Base-by-base conservation (phyloP, 2,888 invertebrate genomes). In the Coelopa pilipes region DNA sequence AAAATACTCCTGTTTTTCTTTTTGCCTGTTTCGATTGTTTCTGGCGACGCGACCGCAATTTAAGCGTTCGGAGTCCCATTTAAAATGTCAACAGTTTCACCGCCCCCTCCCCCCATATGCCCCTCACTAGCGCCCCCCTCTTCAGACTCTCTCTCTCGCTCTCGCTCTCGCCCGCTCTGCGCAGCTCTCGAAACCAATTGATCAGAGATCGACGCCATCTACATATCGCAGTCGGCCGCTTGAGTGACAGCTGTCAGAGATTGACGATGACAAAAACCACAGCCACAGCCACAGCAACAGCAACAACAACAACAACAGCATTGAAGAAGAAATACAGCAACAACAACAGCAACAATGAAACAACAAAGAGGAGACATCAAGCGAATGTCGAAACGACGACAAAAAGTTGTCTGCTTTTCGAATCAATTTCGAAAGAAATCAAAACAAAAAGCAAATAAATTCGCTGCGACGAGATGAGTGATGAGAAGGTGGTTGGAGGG, bases 161-260 rank as follows among this genome's bases (percentile, higher is more conserved):
- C 34, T 15, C 45, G 15, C 34, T 34, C 17, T 17, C 9, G 17
- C 46, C 15, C 45, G 3, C 19, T 65, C 65, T 34, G 34, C 34
- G 7, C 2, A 34, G 4, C 34, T 34, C 34, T 34, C 34, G 34
- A 34, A 34, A 34, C 34, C 34, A 34, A 34, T 34, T 34, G 34
- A 34, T 34, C 34, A 34, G 34, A 34, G 34, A 34, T 71, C 60
- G 65, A n/a, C 45, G 45, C 17, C 65, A 71, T 71, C 71, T 71
- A 71, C 71, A 71, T 71, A 71, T 55, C n/a, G 65, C 65, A 13
- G 12, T 10, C 15, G 55, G 7, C 17, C 47, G 34, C 62, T 70
- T 81, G 80, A 82, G 82, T 82, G 82, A 83, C 82, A 82, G 83
- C 82, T 82, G 82, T 82, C 82, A 82, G 77, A 79, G 83, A 82